Conservation (phyloP, 2,888 invertebrate genomes). For the Lathronympha strigana region DNA sequence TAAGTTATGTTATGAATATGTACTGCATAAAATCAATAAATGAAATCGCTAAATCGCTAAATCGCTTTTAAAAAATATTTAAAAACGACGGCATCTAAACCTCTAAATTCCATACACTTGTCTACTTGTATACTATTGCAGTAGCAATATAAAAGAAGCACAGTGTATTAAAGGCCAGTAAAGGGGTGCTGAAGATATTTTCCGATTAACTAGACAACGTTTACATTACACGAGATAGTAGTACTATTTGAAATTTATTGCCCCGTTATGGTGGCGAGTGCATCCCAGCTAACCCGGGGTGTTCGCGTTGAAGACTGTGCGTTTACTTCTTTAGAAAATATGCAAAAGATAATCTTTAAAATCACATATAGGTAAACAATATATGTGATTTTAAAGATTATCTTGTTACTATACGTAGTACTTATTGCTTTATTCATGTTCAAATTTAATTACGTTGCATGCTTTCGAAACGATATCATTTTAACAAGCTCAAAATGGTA, state of each 20-base stretch:
- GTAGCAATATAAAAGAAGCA: constrained; percentile 33
- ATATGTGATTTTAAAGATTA: too few relatives aligned
- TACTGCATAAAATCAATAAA: too few relatives aligned
- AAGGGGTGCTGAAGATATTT: constrained; percentile 61
- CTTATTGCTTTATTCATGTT: too few relatives aligned
- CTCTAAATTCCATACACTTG: constrained; percentile 5
- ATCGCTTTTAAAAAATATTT: too few relatives aligned
- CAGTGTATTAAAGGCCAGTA: constrained; percentile 41
- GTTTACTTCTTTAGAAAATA: constrained; percentile 16
- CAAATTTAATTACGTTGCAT: too few relatives aligned
- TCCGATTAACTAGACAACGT: constrained; percentile 71
- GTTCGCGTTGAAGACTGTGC: constrained; percentile 51
- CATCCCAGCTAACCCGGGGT: constrained; percentile 58
- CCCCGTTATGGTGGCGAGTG: constrained; percentile 72
- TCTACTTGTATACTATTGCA: constrained; percentile 4
- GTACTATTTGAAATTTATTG: constrained; percentile 75
- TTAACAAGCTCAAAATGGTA: too few relatives aligned
- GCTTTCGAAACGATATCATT: too few relatives aligned
- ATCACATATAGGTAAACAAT: too few relatives aligned
- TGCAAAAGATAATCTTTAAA: too few relatives aligned
- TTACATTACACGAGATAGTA: constrained; percentile 71
- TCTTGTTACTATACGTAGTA: too few relatives aligned
- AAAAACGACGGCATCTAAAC: constrained; percentile 8
- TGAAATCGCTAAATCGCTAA: too few relatives aligned
- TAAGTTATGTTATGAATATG: too few relatives aligned